phyloP scores from a whole-genome alignment of 2,797 vertebrate species.

The Mormyrops attenuatus region DNA sequence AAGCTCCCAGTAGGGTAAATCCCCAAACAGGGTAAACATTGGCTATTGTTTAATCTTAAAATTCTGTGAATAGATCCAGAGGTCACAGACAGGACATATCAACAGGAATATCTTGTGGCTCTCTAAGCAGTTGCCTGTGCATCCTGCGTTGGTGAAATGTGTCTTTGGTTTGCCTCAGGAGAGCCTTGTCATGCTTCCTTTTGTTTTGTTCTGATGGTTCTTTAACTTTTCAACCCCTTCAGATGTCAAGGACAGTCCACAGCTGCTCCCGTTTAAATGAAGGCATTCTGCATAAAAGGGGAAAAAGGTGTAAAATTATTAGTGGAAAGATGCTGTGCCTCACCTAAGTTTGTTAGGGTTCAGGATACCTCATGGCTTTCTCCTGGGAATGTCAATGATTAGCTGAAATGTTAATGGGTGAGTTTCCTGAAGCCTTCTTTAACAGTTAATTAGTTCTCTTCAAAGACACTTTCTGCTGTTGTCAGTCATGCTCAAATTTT shows the following conservation, averaged over 20 bases:
- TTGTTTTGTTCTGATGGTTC: neutral
- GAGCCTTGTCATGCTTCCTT: neutral
- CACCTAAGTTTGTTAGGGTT: neutral
- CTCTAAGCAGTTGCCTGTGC: neutral
- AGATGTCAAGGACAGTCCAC: neutral
- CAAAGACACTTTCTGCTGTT: neutral
- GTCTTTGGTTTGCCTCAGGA: neutral
- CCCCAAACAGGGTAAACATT: neutral
- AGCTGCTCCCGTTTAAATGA: neutral
- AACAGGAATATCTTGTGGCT: neutral
- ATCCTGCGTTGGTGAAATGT: neutral
- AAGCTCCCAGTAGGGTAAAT: neutral
- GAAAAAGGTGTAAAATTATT: neutral
- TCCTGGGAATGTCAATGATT: neutral
- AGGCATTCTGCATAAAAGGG: neutral
- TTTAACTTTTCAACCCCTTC: neutral
- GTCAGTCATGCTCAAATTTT: neutral
- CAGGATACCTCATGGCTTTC: neutral
- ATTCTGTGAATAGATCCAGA: neutral
- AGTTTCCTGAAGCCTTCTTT: neutral
- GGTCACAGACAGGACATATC: neutral
- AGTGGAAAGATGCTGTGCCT: neutral
- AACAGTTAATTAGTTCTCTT: neutral
- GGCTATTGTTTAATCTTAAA: neutral
- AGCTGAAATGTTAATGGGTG: neutral